Evolutionary conservation across 2,797 vertebrate genomes (phyloP), one percentile per base, ranked within the genome.

Genomic region (Acipenser oxyrinchus): DNA sequence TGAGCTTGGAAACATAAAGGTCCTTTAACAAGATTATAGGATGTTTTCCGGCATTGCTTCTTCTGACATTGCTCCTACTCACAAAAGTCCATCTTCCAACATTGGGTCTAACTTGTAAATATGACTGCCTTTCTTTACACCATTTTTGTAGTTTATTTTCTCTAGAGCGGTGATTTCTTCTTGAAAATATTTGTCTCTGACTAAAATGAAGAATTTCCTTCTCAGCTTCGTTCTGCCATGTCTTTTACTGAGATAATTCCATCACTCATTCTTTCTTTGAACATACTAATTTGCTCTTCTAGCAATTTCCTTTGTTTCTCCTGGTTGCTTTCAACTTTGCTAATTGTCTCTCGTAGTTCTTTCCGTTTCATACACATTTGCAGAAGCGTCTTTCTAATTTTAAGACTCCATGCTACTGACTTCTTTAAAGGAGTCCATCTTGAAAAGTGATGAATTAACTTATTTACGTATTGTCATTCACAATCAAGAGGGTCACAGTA

Each of bases 351-450:
- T 37, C 23, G 23, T 37, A 65, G 6, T n/a, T 66, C 9, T 15
- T 64, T 69, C 23, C 64, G 68, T 52, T 70, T 71, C 49, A 49
- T 49, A 23, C 60, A 48, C 10, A 23, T 52, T 8, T 58, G 37
- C 55, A 64, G 18, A 6, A 71, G 53, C 23, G 49, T 66, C 9
- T 15, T 64, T n/a, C 72, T 69, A 8, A 69, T n/a, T 51, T n/a
- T 74, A 11, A 72, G 15, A 7, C 67, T 18, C 67, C 67, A 74
- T 10, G 59, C 60, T 11, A 68, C 65, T 7, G 57, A 7, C 48
- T 53, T 74, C 7, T 61, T 73, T 1, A 71, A 23, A 10, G 1
- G 1, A 1, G 8, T 62, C 69, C 73, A 72, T 1, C 63, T 62
- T 1, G 66, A 73, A 55, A 60, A 66, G 6, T 57, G 15, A 6